Evolutionary conservation across 2,797 vertebrate genomes (phyloP).

Genomic region (Sylvilagus floridanus): DNA sequence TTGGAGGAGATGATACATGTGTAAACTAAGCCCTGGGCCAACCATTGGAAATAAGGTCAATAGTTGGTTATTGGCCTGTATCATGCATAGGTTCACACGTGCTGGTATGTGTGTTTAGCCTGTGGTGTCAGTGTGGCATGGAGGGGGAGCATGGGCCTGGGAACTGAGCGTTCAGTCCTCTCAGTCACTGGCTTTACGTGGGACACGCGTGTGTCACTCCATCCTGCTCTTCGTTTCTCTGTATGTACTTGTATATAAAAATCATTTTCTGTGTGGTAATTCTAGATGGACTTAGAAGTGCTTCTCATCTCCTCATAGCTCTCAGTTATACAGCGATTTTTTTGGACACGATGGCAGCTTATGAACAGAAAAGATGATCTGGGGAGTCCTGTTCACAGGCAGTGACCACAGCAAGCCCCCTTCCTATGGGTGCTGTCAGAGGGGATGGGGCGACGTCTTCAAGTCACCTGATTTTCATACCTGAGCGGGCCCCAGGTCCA

Average conservation of each 20-base stretch:
- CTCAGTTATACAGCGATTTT: not conserved
- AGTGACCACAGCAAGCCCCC: no score
- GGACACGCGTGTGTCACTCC: not conserved
- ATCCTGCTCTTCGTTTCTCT: not conserved
- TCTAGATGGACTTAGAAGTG: not conserved
- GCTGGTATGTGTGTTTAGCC: not conserved
- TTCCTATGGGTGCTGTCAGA: no score
- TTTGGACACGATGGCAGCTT: no score
- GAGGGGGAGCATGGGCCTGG: not conserved
- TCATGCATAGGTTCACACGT: not conserved
- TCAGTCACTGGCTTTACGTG: not conserved
- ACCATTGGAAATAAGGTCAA: not conserved
- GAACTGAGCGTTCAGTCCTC: not conserved
- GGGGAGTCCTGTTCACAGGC: no score
- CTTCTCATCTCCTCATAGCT: not conserved
- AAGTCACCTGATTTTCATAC: no score
- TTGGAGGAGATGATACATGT: conserved; percentile 5
- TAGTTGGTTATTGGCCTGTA: not conserved
- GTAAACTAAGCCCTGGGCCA: not conserved
- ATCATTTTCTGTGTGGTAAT: conserved; percentile 10
- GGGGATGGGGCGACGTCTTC: no score
- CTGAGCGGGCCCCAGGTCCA: no score
- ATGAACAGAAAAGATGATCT: no score
- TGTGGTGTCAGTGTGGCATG: not conserved
- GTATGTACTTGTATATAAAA: not conserved